These are phyloP conservation scores for Leptestheria dahalacensis DNA, from an alignment of 1,140 invertebrate species.

Conservation along the genomic window DNA sequence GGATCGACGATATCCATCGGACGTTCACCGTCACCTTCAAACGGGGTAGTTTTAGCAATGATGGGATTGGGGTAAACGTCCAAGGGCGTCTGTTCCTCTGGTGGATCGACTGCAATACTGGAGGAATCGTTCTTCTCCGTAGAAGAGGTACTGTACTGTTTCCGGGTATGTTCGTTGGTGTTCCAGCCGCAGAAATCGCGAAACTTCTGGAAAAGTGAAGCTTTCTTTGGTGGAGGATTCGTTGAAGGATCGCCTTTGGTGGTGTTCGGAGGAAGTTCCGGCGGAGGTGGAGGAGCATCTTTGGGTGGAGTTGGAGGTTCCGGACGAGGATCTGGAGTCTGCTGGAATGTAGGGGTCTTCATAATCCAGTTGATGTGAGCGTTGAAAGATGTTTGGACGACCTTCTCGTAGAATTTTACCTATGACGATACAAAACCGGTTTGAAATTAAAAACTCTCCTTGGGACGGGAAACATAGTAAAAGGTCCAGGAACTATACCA, in stretches of 20 bases:
- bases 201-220: background rate
- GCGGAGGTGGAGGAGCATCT: background rate
- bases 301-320: conserved; percentile 2
- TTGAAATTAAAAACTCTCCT: background rate
- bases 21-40: background rate
- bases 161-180: background rate
- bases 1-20: background rate
- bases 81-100: background rate
- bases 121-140: background rate
- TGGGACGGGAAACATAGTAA: too few relatives aligned
- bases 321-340: conserved; percentile 6
- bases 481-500: conserved; percentile 5
- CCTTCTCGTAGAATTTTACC: background rate
- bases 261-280: conserved; percentile 4
- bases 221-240: background rate
- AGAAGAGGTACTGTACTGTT: background rate
- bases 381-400: background rate
- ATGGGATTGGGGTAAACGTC: background rate
- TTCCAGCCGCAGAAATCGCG: background rate
- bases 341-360: background rate
- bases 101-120: background rate
- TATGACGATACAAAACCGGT: background rate
- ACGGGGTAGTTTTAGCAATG: background rate
- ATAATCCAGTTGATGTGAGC: background rate
- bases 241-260: background rate